A percentile compares a stretch with the other conserved stretches of the same genome.
phyloP scores from a whole-genome alignment of 2,113 vertebrate genomes.

The Passerina amoena region DNA sequence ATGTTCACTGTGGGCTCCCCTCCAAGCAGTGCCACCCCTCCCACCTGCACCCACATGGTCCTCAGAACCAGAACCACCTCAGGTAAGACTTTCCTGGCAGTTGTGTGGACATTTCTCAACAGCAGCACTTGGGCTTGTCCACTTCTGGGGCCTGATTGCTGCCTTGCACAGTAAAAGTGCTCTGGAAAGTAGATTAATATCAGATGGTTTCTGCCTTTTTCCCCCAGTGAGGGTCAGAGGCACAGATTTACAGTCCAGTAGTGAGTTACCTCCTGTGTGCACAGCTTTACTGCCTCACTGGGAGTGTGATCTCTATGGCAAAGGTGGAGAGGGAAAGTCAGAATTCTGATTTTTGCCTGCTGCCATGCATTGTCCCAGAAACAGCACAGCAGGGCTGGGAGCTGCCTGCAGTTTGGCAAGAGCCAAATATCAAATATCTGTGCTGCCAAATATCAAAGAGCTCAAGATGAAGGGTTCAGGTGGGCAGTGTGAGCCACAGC shows the following conservation, averaged over 20 bases:
- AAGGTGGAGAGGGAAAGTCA: not conserved
- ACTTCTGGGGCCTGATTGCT: not conserved
- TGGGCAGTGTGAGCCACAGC: not conserved
- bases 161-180: not conserved
- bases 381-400: not conserved
- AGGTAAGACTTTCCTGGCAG: conserved; percentile 72
- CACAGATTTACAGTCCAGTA: not conserved
- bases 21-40: conserved; percentile 87
- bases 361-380: not conserved
- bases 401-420: not conserved
- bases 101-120: not conserved
- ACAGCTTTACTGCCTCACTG: not conserved
- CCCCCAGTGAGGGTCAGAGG: not conserved
- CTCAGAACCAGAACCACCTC: conserved; percentile 90
- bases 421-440: not conserved
- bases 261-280: not conserved
- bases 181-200: not conserved
- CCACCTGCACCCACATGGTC: conserved; percentile 88
- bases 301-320: not conserved
- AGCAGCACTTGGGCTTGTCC: not conserved
- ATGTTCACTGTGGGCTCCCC: conserved; percentile 97
- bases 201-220: not conserved
- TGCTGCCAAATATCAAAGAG: not conserved
- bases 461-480: not conserved
- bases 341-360: not conserved